Evolutionary conservation across 2,888 invertebrate genomes (phyloP).

Genomic region (Agrenia bidenticulata): DNA sequence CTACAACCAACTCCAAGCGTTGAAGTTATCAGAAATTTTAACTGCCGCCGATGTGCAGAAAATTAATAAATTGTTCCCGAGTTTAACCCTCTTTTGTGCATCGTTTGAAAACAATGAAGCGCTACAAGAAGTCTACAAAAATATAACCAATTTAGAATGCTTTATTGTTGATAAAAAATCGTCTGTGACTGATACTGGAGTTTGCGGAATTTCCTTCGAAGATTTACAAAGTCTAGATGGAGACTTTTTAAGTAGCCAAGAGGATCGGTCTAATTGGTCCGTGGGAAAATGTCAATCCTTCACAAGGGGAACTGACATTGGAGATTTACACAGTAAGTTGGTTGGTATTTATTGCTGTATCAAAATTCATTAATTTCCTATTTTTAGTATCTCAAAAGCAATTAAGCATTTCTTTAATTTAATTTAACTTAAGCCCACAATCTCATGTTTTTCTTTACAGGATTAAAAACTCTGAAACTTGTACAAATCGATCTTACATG

Average conservation of each 20-base stretch:
- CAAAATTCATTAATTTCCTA: too few species aligned
- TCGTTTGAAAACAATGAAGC: slow-evolving; percentile 37
- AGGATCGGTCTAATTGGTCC: neutral
- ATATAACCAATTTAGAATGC: slow-evolving; percentile 19
- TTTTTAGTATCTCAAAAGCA: too few species aligned
- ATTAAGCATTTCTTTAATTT: too few species aligned
- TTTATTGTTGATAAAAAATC: slow-evolving; percentile 37
- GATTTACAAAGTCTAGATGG: slow-evolving; percentile 14
- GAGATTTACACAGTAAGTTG: slow-evolving; percentile 20
- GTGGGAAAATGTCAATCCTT: too few species aligned
- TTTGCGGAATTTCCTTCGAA: slow-evolving; percentile 32
- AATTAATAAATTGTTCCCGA: slow-evolving; percentile 36
- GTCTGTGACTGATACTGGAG: slow-evolving; percentile 25
- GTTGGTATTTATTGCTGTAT: too few species aligned
- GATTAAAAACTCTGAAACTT: slow-evolving; percentile 22
- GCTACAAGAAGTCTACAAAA: slow-evolving; percentile 25
- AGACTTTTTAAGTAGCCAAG: neutral
- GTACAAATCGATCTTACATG: slow-evolving; percentile 22
- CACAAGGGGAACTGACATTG: too few species aligned
- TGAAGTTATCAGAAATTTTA: slow-evolving; percentile 34
- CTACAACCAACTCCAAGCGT: slow-evolving; percentile 20
- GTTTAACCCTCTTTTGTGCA: slow-evolving; percentile 31
- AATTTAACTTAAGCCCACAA: too few species aligned
- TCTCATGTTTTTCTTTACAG: too few species aligned
- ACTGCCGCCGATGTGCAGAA: slow-evolving; percentile 24